Evolutionary conservation across 2,797 vertebrate genomes (phyloP).

Genomic region (Masticophis lateralis): DNA sequence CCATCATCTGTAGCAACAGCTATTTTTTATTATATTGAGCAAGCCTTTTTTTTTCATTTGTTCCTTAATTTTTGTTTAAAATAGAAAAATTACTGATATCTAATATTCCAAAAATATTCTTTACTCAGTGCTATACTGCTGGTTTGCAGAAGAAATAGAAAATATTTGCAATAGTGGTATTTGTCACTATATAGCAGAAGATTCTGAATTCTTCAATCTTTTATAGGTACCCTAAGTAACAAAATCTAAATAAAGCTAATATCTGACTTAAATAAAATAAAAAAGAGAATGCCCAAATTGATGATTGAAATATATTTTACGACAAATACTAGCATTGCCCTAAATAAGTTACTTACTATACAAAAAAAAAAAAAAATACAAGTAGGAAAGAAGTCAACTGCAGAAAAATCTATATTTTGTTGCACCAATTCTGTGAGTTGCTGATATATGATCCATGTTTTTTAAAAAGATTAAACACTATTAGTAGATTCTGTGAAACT

Average conservation of each 20-base stretch:
- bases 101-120: neutral
- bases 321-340: neutral
- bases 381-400: neutral
- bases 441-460: neutral
- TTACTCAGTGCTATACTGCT: neutral
- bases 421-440: neutral
- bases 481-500: neutral
- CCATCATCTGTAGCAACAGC: neutral
- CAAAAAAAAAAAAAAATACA: neutral
- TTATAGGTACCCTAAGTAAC: neutral
- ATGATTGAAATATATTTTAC: constrained; percentile 7
- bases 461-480: neutral
- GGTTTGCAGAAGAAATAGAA: neutral
- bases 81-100: neutral
- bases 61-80: neutral
- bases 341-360: neutral
- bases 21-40: neutral
- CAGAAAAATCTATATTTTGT: neutral
- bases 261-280: neutral
- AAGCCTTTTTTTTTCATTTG: neutral
- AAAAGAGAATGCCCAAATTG: neutral
- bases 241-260: neutral
- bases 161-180: neutral
- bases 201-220: neutral
- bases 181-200: neutral